These are phyloP conservation scores for Cylas formicarius DNA, from an alignment of 1,140 invertebrate genomes.

Conservation along the genomic window DNA sequence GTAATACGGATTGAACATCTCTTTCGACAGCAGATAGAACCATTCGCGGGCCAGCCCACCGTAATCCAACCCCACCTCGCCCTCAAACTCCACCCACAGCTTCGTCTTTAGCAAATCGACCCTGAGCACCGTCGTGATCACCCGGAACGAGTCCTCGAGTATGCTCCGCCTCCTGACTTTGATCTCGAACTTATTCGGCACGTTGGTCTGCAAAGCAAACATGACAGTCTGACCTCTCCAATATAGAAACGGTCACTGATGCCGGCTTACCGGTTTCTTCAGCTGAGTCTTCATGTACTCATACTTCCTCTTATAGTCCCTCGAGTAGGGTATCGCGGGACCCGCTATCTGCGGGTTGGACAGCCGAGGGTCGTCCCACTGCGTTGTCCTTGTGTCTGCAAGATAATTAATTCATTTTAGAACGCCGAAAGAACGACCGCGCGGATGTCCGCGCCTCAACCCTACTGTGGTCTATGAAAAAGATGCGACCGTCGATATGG, in stretches of 20 bases:
- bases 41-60: constrained; percentile 95
- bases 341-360: constrained; percentile 95
- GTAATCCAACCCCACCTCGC: constrained; percentile 95
- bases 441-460: neutral
- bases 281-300: constrained; percentile 95
- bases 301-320: constrained; percentile 98
- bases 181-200: constrained; percentile 97
- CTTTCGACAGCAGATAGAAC: constrained; percentile 97
- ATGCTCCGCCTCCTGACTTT: constrained; percentile 85
- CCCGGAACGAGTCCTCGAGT: constrained; percentile 91
- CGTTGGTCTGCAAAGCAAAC: constrained; percentile 64
- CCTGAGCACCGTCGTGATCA: constrained; percentile 73
- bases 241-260: neutral
- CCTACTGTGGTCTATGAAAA: constrained; percentile 98
- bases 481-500: constrained; percentile 91
- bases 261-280: constrained; percentile 77
- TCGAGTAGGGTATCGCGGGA: constrained; percentile 92
- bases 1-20: constrained; percentile 99
- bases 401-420: constrained; percentile 21
- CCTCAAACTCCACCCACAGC: constrained; percentile 97
- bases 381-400: constrained; percentile 88
- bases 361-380: constrained; percentile 98
- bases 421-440: neutral
- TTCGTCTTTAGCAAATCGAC: constrained; percentile 92
- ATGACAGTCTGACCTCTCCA: neutral